phyloP scores from a whole-genome alignment of 2,113 vertebrate genomes.

The Microcebus griseorufus region DNA sequence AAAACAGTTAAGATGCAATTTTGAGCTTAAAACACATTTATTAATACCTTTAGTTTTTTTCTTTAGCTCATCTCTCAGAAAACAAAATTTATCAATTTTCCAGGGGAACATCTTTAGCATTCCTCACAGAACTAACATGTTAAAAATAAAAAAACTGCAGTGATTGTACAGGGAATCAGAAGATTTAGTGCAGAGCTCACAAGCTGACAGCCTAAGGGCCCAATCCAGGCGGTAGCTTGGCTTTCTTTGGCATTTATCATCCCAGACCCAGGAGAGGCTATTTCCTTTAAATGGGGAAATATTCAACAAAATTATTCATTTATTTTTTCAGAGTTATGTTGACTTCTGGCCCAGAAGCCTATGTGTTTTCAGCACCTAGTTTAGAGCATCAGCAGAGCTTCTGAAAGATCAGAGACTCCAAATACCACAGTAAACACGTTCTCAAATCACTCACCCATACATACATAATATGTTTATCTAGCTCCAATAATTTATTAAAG shows the following conservation, averaged over 20 bases:
- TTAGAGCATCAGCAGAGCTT: not conserved
- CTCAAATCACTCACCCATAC: not conserved
- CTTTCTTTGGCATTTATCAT: not conserved
- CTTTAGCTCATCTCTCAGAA: not conserved
- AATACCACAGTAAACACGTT: not conserved
- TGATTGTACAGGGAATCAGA: not conserved
- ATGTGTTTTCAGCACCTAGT: not conserved
- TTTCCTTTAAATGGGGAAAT: not conserved
- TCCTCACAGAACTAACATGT: not conserved
- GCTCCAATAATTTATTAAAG: not conserved
- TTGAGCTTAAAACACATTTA: not conserved
- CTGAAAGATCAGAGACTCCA: not conserved
- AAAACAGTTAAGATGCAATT: not conserved
- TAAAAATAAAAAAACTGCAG: conserved; percentile 2
- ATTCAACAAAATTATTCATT: not conserved
- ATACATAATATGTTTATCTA: not conserved
- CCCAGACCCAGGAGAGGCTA: not conserved
- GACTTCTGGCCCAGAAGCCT: not conserved
- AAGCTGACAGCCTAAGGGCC: not conserved
- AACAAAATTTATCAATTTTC: not conserved
- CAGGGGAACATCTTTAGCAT: not conserved
- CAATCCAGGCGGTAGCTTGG: not conserved
- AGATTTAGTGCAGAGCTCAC: not conserved
- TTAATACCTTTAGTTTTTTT: not conserved
- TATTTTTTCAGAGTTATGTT: not conserved